Conservation (phyloP, 2,888 invertebrate genomes). For the Caenorhabditis doughertyi region DNA sequence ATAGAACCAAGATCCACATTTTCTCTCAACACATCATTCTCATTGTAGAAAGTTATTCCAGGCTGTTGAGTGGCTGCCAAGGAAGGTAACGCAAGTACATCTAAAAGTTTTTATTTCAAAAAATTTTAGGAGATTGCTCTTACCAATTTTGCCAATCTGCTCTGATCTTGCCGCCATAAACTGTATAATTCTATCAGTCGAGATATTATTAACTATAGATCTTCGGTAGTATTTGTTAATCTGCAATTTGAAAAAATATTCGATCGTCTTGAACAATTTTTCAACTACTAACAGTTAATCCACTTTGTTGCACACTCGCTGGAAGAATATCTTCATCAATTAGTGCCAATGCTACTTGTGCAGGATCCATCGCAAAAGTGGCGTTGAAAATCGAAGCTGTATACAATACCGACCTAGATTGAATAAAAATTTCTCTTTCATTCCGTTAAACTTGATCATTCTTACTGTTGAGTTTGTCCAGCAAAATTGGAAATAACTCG, state of each 20-base stretch:
- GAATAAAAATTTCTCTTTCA: too few species aligned
- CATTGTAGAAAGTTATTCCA: slow-evolving; percentile 63
- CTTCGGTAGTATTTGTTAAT: slow-evolving; percentile 55
- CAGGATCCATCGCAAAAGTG: slow-evolving; percentile 35
- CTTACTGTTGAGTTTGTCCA: slow-evolving; percentile 49
- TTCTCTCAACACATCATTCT: slow-evolving; percentile 59
- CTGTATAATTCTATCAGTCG: slow-evolving; percentile 54
- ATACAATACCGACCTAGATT: slow-evolving; percentile 24
- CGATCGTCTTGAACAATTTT: neutral
- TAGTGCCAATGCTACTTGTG: slow-evolving; percentile 49
- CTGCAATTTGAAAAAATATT: too few species aligned
- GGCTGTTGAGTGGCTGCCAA: slow-evolving; percentile 41
- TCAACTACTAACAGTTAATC: slow-evolving; percentile 27
- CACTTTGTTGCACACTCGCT: slow-evolving; percentile 28
- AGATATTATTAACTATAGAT: slow-evolving; percentile 27
- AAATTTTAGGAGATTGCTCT: neutral
- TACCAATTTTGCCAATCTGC: slow-evolving; percentile 59
- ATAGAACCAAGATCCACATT: slow-evolving; percentile 53
- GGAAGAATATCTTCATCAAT: slow-evolving; percentile 35
- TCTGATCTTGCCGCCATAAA: slow-evolving; percentile 53
- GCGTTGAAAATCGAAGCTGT: slow-evolving; percentile 48
- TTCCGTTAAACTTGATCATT: neutral
- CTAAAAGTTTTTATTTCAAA: slow-evolving; percentile 18
- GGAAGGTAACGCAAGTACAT: slow-evolving; percentile 54
- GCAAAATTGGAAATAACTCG: slow-evolving; percentile 58